phyloP scores from a whole-genome alignment of 2,113 vertebrate genomes.

The Thermophis baileyi region DNA sequence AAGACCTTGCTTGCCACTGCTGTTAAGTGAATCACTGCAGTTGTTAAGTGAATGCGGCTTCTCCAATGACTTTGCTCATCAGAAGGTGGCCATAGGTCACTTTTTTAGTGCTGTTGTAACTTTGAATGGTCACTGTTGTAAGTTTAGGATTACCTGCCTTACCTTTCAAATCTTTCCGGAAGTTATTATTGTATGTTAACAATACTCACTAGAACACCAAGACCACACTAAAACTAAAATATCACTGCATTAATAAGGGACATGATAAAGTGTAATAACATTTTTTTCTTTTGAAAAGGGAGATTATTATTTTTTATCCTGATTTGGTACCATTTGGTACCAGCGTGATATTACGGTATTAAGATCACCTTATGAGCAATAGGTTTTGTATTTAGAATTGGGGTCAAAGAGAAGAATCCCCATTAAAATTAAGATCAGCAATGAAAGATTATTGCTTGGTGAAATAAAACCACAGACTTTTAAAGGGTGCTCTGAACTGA shows the following conservation, averaged over 20 bases:
- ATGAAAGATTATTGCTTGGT: background rate
- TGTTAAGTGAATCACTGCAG: too few relatives aligned
- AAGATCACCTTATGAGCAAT: constrained; percentile 49
- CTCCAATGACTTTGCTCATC: too few relatives aligned
- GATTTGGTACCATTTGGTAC: background rate
- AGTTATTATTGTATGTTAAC: constrained; percentile 50
- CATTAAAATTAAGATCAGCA: background rate
- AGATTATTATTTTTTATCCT: constrained; percentile 53
- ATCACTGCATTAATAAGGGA: constrained; percentile 52
- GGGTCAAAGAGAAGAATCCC: constrained; percentile 10
- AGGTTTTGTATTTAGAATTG: constrained; percentile 41
- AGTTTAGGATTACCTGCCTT: too few relatives aligned
- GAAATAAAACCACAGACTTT: constrained; percentile 15
- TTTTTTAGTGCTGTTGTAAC: too few relatives aligned
- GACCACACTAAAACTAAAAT: constrained; percentile 57
- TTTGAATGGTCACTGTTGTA: too few relatives aligned
- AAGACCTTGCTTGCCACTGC: too few relatives aligned
- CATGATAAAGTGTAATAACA: constrained; percentile 54
- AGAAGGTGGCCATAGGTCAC: too few relatives aligned
- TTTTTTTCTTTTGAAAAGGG: constrained; percentile 36
- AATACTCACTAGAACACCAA: constrained; percentile 55
- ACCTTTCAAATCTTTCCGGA: constrained; percentile 48
- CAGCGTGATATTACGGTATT: constrained; percentile 38
- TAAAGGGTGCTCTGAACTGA: background rate
- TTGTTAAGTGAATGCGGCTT: too few relatives aligned